Conservation (phyloP, 2,888 invertebrate genomes). For the Piscicola geometra region DNA sequence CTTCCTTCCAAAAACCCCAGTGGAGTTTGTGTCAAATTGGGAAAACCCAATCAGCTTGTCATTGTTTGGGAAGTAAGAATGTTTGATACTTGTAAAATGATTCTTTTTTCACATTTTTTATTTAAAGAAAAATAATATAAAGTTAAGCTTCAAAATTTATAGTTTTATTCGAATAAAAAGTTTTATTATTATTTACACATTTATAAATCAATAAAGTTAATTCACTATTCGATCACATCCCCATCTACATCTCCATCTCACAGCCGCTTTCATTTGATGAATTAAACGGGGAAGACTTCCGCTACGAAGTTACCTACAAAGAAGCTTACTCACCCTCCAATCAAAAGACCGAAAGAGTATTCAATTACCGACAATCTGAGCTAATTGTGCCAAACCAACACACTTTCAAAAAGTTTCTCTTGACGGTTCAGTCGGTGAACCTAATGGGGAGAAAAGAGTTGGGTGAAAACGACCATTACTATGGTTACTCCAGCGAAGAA, state of each 20-base stretch:
- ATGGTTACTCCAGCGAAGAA: neutral
- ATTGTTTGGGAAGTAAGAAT: conserved; percentile 14
- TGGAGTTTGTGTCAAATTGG: neutral
- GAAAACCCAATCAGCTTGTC: neutral
- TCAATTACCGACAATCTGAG: neutral
- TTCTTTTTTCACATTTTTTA: no score
- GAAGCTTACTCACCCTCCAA: neutral
- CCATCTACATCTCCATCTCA: neutral
- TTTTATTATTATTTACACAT: no score
- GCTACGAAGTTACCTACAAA: conserved; percentile 12
- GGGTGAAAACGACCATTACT: neutral
- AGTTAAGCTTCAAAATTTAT: no score
- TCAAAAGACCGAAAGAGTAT: neutral
- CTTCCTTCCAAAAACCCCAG: conserved; percentile 11
- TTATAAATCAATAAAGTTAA: no score
- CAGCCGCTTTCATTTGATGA: conserved; percentile 16
- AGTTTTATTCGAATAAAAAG: no score
- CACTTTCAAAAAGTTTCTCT: neutral
- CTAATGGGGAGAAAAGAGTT: neutral
- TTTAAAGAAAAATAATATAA: no score
- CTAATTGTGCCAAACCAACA: neutral
- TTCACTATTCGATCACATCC: no score
- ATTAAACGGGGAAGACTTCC: conserved; percentile 15
- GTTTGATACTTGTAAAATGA: no score
- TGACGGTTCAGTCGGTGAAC: neutral